phyloP scores from a whole-genome alignment of 2,113 vertebrate genomes.

The Protobothrops flavoviridis region DNA sequence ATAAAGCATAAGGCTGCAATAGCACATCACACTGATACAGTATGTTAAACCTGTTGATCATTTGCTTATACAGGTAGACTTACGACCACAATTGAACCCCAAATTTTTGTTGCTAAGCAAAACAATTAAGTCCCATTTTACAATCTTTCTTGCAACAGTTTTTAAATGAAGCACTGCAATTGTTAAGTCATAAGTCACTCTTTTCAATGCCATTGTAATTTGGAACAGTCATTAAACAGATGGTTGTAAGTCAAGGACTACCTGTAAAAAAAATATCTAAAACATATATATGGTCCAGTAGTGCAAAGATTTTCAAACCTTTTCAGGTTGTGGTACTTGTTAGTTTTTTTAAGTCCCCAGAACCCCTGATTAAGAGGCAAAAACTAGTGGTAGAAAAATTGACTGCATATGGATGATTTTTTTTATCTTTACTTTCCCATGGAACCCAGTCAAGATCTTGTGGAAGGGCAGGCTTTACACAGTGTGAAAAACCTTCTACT shows the following conservation, averaged over 20 bases:
- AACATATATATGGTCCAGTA: background rate
- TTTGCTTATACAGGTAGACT: too few species aligned
- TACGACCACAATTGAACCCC: too few species aligned
- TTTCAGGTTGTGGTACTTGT: background rate
- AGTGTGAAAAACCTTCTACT: background rate
- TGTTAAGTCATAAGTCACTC: background rate
- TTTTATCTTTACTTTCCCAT: background rate
- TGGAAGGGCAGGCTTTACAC: background rate
- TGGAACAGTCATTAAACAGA: background rate
- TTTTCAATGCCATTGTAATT: background rate
- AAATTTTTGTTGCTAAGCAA: too few species aligned
- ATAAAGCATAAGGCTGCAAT: background rate
- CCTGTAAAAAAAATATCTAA: background rate
- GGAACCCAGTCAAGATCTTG: background rate
- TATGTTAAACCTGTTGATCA: too few species aligned
- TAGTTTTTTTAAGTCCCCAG: background rate
- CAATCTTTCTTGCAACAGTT: background rate
- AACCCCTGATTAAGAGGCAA: background rate
- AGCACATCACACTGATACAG: too few species aligned
- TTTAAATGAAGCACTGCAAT: background rate
- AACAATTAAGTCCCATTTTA: background rate
- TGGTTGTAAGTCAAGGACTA: background rate
- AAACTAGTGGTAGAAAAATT: background rate
- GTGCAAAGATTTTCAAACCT: background rate
- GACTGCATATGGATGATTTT: background rate